Percentiles rank a stretch among this genome's conserved stretches.
Evolutionary conservation across 1,140 invertebrate genomes (phyloP).

Genomic region (Polypedilum vanderplanki): DNA sequence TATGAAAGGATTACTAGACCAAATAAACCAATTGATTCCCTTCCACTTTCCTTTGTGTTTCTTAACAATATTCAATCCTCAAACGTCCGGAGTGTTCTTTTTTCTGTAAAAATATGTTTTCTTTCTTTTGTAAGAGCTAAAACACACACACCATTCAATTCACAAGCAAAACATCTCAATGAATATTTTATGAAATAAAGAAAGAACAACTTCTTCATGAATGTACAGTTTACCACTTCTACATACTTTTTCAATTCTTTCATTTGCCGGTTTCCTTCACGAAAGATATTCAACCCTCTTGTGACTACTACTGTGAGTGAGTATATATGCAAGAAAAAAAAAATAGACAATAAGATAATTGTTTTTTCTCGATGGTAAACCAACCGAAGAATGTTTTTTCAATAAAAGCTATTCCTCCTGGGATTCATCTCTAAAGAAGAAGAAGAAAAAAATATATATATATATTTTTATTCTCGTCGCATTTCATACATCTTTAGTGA

Average conservation of each 20-base stretch:
- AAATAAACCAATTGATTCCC: conserved; percentile 24
- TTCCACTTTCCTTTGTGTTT: background rate
- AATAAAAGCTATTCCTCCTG: conserved; percentile 6
- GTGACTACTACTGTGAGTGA: background rate
- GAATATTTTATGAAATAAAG: conserved; percentile 26
- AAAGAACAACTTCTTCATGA: background rate
- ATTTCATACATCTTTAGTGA: background rate
- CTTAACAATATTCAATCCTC: background rate
- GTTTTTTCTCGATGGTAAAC: conserved; percentile 26
- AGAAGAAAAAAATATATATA: background rate
- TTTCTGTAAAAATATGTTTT: background rate
- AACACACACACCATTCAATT: background rate
- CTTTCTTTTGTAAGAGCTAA: background rate
- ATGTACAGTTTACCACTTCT: conserved; percentile 18
- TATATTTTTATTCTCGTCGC: conserved; percentile 20
- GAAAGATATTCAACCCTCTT: conserved; percentile 17
- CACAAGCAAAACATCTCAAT: background rate
- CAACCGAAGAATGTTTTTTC: conserved; percentile 25
- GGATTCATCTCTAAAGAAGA: conserved; percentile 8
- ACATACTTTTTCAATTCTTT: background rate
- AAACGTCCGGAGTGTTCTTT: conserved; percentile 2
- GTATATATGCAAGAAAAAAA: background rate
- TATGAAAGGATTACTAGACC: conserved; percentile 27
- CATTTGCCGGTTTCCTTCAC: background rate
- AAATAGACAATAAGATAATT: conserved; percentile 28